Evolutionary conservation across 2,113 vertebrate species (phyloP).

Genomic region (Lampris incognitus): DNA sequence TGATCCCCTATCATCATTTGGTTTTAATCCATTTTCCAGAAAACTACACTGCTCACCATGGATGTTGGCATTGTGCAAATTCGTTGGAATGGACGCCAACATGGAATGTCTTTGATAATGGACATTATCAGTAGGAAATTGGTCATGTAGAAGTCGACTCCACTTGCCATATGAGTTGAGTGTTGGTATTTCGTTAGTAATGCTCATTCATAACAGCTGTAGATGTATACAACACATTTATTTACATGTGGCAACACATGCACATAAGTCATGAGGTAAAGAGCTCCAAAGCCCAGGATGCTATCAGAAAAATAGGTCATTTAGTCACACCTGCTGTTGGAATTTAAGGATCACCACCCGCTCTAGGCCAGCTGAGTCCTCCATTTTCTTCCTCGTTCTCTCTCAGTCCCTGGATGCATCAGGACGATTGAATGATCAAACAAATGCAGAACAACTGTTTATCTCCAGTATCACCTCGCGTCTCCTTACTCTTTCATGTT

Average conservation of each 20-base stretch:
- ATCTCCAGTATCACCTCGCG: slow-evolving; percentile 43
- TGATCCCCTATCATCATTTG: background rate
- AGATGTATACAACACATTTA: slow-evolving; percentile 51
- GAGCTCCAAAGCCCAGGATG: slow-evolving; percentile 53
- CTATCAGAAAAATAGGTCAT: slow-evolving; percentile 52
- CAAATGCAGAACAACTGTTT: slow-evolving; percentile 63
- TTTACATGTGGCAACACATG: slow-evolving; percentile 59
- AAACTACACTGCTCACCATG: background rate
- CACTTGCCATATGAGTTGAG: slow-evolving; percentile 20
- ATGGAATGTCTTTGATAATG: slow-evolving; percentile 49
- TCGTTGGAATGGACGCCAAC: slow-evolving; percentile 34
- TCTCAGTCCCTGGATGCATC: slow-evolving; percentile 48
- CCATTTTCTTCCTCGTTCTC: slow-evolving; percentile 33
- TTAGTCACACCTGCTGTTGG: slow-evolving; percentile 70
- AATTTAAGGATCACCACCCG: slow-evolving; percentile 59
- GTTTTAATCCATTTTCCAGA: background rate
- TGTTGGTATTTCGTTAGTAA: slow-evolving; percentile 39
- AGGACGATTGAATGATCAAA: slow-evolving; percentile 60
- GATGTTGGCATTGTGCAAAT: slow-evolving; percentile 44
- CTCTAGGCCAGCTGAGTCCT: slow-evolving; percentile 48
- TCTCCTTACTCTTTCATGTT: slow-evolving; percentile 34
- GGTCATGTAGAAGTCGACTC: slow-evolving; percentile 11
- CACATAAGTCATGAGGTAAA: slow-evolving; percentile 47
- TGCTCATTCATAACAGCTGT: slow-evolving; percentile 60
- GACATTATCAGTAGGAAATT: slow-evolving; percentile 36